Evolutionary conservation across 2,797 vertebrate species (phyloP).

Genomic region (Carapus acus): DNA sequence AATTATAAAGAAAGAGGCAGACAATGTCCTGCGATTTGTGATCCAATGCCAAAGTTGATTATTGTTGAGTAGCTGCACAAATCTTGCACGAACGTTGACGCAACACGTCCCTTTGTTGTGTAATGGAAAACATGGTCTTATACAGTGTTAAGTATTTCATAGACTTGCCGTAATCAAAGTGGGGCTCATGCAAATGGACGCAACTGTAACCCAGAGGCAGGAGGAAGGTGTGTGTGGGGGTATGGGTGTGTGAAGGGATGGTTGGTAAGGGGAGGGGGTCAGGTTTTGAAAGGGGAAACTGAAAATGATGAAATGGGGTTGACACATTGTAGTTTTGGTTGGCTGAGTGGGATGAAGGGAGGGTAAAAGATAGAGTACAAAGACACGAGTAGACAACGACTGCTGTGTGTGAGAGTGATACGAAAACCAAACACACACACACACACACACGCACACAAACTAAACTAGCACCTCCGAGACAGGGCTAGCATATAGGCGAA

Average conservation of each 20-base stretch:
- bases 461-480: constrained; percentile 10
- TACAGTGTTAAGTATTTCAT: constrained; percentile 40
- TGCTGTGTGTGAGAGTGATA: constrained; percentile 35
- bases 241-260: too few species aligned
- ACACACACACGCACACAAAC: constrained; percentile 15
- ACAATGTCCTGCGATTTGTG: not conserved
- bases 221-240: constrained; percentile 5
- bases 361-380: constrained; percentile 51
- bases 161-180: constrained; percentile 29
- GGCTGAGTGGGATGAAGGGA: constrained; percentile 62
- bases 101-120: not conserved
- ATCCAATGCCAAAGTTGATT: constrained; percentile 33
- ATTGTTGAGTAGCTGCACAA: constrained; percentile 25
- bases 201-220: constrained; percentile 18
- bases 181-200: constrained; percentile 31
- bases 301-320: constrained; percentile 64
- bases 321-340: constrained; percentile 69
- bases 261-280: constrained; percentile 7
- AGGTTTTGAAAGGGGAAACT: constrained; percentile 53
- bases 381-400: constrained; percentile 50
- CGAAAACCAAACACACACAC: constrained; percentile 18
- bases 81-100: constrained; percentile 18
- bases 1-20: not conserved
- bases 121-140: constrained; percentile 20
- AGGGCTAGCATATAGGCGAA: constrained; percentile 1